Conservation (phyloP, 1,140 invertebrate genomes). For the Heliconius congener region DNA sequence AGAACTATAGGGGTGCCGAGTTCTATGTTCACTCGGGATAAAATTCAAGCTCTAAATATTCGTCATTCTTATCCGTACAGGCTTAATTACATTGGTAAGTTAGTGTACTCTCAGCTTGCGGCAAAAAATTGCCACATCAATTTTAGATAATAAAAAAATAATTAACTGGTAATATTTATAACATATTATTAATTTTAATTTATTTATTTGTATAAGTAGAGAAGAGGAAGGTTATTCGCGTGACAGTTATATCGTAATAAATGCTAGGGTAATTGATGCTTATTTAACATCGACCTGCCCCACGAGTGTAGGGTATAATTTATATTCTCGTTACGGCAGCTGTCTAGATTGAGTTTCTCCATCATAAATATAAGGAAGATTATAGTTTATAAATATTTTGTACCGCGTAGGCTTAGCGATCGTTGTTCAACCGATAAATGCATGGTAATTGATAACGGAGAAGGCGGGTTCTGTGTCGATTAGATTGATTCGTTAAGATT, state of each 20-base stretch:
- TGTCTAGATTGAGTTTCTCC: slow-evolving; percentile 31
- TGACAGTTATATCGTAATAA: slow-evolving; percentile 1
- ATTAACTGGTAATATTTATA: too few relatives aligned
- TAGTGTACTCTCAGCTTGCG: too few relatives aligned
- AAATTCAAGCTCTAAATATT: too few relatives aligned
- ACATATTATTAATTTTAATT: not conserved
- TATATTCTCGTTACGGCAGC: slow-evolving; percentile 26
- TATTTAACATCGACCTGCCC: slow-evolving; percentile 15
- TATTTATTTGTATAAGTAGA: not conserved
- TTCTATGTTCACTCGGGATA: too few relatives aligned
- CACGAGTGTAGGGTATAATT: slow-evolving; percentile 27
- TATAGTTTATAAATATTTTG: not conserved
- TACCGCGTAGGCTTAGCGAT: not conserved
- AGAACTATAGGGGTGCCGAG: too few relatives aligned
- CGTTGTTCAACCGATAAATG: slow-evolving; percentile 34
- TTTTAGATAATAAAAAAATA: too few relatives aligned
- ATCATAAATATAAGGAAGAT: slow-evolving; percentile 1
- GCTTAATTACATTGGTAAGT: too few relatives aligned
- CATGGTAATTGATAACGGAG: slow-evolving; percentile 36
- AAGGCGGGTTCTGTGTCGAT: not conserved
- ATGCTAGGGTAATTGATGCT: not conserved
- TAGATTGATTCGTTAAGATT: not conserved
- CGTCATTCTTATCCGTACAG: too few relatives aligned
- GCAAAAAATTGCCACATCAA: too few relatives aligned
- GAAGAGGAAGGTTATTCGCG: not conserved